Percentiles rank a stretch among this genome's conserved stretches.
Evolutionary conservation across 2,113 vertebrate species (phyloP).

Genomic region (Callionymus lyra): DNA sequence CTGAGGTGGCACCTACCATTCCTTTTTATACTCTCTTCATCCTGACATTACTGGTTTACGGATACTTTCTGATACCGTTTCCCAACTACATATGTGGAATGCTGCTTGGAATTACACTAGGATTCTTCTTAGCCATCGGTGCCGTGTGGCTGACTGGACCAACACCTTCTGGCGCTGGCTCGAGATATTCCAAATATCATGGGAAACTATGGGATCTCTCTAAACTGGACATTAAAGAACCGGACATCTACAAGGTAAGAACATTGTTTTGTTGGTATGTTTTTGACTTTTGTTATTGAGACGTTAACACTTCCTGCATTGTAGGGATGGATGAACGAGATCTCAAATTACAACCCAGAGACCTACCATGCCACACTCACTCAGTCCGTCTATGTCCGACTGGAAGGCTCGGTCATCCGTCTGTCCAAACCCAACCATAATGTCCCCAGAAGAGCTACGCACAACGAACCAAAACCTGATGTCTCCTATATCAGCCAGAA

Average conservation of each 20-base stretch:
- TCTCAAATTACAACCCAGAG: constrained; percentile 90
- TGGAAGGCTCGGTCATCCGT: constrained; percentile 85
- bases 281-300: not conserved
- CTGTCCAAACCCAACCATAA: constrained; percentile 97
- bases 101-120: constrained; percentile 77
- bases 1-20: constrained; percentile 51
- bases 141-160: constrained; percentile 85
- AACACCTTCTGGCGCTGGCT: constrained; percentile 55
- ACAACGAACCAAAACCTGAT: constrained; percentile 87
- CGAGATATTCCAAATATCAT: constrained; percentile 29
- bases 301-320: constrained; percentile 6
- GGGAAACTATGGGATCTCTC: constrained; percentile 47
- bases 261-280: not conserved
- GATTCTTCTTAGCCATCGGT: constrained; percentile 86
- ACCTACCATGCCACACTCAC: constrained; percentile 91
- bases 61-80: constrained; percentile 83
- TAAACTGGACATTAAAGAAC: constrained; percentile 81
- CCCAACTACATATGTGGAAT: constrained; percentile 80
- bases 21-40: constrained; percentile 77
- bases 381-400: constrained; percentile 84
- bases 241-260: constrained; percentile 82
- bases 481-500: constrained; percentile 91
- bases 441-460: constrained; percentile 82
- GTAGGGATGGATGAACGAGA: constrained; percentile 98
- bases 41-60: constrained; percentile 78